Evolutionary conservation across 2,797 vertebrate genomes (phyloP).

Genomic region (Argya squamiceps): DNA sequence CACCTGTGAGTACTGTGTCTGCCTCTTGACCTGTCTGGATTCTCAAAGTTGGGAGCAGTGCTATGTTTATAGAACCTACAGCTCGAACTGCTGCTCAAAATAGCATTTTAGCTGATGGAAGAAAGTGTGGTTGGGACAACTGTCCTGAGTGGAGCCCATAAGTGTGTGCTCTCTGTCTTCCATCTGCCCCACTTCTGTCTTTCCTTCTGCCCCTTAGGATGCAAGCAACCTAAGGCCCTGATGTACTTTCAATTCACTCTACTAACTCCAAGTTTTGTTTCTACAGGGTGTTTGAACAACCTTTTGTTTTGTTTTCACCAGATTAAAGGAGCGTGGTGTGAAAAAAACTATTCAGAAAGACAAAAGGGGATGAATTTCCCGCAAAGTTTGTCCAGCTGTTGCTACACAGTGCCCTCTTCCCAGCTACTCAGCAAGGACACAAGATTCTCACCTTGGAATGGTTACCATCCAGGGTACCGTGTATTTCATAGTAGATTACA

Average conservation of each 20-base stretch:
- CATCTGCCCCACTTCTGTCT: not conserved
- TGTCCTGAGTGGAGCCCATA: not conserved
- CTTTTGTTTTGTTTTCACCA: not conserved
- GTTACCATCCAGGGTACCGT: not conserved
- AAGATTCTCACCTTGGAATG: accelerated
- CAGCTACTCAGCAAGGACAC: not conserved
- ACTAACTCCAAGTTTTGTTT: not conserved
- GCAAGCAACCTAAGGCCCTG: not conserved
- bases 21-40: not conserved
- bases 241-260: not conserved
- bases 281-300: not conserved
- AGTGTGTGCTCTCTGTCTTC: not conserved
- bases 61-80: not conserved
- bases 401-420: accelerated
- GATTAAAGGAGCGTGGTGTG: not conserved
- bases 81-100: not conserved
- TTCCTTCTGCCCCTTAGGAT: not conserved
- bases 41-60: not conserved
- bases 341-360: not conserved
- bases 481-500: not conserved
- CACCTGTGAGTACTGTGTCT: not conserved
- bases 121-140: not conserved
- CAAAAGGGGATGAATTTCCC: not conserved
- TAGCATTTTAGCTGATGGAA: not conserved
- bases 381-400: not conserved